Base-by-base conservation (phyloP, 2,113 vertebrate species). In the Caloenas nicobarica region DNA sequence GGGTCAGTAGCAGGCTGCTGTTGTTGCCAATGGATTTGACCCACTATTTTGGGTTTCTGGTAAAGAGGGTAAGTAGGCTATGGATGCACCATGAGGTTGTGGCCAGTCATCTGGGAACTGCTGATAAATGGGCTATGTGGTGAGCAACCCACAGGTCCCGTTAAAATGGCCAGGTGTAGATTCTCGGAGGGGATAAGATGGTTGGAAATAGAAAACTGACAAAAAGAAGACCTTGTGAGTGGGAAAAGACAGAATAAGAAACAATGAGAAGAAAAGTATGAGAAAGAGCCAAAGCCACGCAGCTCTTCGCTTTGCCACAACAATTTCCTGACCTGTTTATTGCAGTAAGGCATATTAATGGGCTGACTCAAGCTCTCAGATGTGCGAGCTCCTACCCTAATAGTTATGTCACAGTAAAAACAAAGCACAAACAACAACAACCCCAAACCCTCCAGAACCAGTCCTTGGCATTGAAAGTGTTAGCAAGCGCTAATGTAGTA, bases 311-410 rank as follows among this genome's bases (percentile, higher is more conserved):
- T 92, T 84, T 77, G 54, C 84, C 86, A 85, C 79, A 91, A 76
- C 82, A 91, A 80, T 96, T 97, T 97, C 94, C 91, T 91, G 93
- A 85, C 86, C 91, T 94, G 78, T 81, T 96, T 95, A 46, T 60
- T 96, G 88, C 82, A 96, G 36, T 88, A 46, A 86, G 44, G 46
- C 38, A 76, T 92, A 90, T 91, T 79, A 89, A 89, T 66, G 69
- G 53, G 16, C 42, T 76, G 31, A 86, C 82, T 83, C 5, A 18
- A 83, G 65, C 48, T 86, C 65, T 62, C 60, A 58, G 57, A 80
- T 88, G 66, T 87, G 36, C 82, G 81, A 93, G 68, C 74, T 86
- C 61, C 38, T 87, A 60, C 74, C 71, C 83, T 24, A 10, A 29
- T 71, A 83, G 71, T 36, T 91, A 74, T 48, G 77, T 28, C 76